Evolutionary conservation across 1,140 invertebrate genomes (phyloP).

Genomic region (Lanistes nyassanus): DNA sequence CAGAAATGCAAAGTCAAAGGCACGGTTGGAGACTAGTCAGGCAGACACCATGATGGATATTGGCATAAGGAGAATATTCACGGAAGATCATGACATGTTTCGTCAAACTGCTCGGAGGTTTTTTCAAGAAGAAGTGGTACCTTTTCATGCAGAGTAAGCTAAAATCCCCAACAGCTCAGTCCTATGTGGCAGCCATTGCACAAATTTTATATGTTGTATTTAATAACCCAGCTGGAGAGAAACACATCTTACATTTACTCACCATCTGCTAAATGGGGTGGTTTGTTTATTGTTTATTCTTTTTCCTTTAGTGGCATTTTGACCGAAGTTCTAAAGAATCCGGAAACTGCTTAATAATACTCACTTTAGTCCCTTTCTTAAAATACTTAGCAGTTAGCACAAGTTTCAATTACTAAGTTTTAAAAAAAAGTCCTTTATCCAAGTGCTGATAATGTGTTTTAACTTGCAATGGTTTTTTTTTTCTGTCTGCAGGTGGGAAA

Average conservation of each 20-base stretch:
- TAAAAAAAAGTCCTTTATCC: neutral
- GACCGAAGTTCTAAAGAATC: too few species aligned
- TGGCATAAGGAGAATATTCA: slow-evolving; percentile 67
- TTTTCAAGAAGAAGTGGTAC: slow-evolving; percentile 67
- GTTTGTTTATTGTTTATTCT: too few species aligned
- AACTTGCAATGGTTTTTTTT: neutral
- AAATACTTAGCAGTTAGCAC: neutral
- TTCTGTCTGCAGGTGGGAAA: slow-evolving; percentile 65
- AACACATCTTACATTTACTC: too few species aligned
- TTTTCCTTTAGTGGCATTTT: too few species aligned
- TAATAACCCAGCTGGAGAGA: too few species aligned
- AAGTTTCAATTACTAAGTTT: neutral
- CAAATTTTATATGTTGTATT: too few species aligned
- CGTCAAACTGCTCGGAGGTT: slow-evolving; percentile 66
- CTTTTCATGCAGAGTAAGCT: slow-evolving; percentile 64
- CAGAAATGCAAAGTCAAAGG: too few species aligned
- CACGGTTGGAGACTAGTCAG: slow-evolving; percentile 31
- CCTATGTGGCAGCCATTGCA: too few species aligned
- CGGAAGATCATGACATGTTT: slow-evolving; percentile 69
- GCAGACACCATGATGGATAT: slow-evolving; percentile 66
- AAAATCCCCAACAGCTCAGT: too few species aligned
- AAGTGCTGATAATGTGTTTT: neutral
- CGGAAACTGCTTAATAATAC: too few species aligned
- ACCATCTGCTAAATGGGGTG: too few species aligned
- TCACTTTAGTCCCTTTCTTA: too few species aligned